Percentiles rank a stretch among this genome's conserved stretches.
phyloP scores from a whole-genome alignment of 2,797 vertebrate species.

The Phrynocephalus guinanensis region DNA sequence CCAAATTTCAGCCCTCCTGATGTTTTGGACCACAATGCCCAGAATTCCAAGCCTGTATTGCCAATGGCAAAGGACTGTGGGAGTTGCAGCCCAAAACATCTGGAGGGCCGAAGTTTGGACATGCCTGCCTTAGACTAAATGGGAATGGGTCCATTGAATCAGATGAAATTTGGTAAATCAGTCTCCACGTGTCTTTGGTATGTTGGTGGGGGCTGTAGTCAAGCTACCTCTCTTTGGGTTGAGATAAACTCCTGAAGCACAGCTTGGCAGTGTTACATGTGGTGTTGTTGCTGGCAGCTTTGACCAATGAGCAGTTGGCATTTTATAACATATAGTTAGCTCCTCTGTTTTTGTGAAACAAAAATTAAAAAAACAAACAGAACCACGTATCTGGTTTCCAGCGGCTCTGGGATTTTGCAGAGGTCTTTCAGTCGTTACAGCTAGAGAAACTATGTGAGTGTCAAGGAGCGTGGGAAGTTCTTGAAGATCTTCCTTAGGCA shows the following conservation, averaged over 20 bases:
- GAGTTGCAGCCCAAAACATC: too few relatives aligned
- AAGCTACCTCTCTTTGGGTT: background rate
- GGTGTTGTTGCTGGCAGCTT: background rate
- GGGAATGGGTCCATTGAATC: too few relatives aligned
- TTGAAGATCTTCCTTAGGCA: background rate
- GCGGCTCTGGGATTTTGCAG: background rate
- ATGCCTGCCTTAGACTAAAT: too few relatives aligned
- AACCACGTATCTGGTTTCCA: conserved; percentile 5
- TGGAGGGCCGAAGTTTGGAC: too few relatives aligned
- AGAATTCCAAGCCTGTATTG: too few relatives aligned
- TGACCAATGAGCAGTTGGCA: background rate
- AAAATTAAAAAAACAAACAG: background rate
- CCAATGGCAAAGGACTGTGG: too few relatives aligned
- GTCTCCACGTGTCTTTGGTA: background rate
- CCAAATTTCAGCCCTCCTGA: too few relatives aligned
- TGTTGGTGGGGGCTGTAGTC: background rate
- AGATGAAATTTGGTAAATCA: too few relatives aligned
- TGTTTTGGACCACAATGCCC: too few relatives aligned
- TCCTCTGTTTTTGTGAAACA: background rate
- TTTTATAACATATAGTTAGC: background rate
- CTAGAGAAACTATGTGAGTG: conserved; percentile 9
- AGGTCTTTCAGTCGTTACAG: conserved; percentile 17
- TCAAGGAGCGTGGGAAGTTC: conserved; percentile 5
- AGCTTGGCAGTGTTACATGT: background rate
- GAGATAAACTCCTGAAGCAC: background rate